Evolutionary conservation across 2,113 vertebrate genomes (phyloP).

Genomic region (Indri indri): DNA sequence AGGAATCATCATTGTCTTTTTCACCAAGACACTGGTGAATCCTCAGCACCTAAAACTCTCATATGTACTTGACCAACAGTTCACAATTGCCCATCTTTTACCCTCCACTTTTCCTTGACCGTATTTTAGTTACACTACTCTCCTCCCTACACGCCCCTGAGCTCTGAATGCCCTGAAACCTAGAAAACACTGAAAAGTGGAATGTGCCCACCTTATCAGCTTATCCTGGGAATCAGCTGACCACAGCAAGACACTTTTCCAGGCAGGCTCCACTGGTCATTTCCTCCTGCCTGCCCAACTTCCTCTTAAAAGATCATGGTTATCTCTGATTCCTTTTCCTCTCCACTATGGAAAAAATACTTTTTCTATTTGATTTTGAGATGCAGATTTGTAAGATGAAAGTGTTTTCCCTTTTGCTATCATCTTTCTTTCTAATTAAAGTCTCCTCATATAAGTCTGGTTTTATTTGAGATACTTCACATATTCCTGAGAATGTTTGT

Average conservation of each 20-base stretch:
- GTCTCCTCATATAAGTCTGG: not conserved
- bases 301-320: not conserved
- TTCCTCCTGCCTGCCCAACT: not conserved
- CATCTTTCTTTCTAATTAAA: slow-evolving; percentile 10
- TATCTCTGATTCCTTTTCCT: not conserved
- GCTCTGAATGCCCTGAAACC: not conserved
- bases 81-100: not conserved
- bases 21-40: not conserved
- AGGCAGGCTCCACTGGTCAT: not conserved
- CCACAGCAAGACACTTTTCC: not conserved
- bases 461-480: not conserved
- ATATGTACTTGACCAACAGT: not conserved
- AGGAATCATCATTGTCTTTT: not conserved
- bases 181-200: not conserved
- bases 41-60: not conserved
- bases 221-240: not conserved
- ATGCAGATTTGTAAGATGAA: not conserved
- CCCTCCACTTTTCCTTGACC: not conserved
- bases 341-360: not conserved
- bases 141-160: not conserved
- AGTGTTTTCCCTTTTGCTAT: not conserved
- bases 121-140: not conserved
- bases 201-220: not conserved
- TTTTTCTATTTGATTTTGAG: slow-evolving; percentile 18
- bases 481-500: not conserved